These are phyloP conservation scores for Balaeniceps rex DNA, from an alignment of 2,113 vertebrate genomes.

Conservation along the genomic window DNA sequence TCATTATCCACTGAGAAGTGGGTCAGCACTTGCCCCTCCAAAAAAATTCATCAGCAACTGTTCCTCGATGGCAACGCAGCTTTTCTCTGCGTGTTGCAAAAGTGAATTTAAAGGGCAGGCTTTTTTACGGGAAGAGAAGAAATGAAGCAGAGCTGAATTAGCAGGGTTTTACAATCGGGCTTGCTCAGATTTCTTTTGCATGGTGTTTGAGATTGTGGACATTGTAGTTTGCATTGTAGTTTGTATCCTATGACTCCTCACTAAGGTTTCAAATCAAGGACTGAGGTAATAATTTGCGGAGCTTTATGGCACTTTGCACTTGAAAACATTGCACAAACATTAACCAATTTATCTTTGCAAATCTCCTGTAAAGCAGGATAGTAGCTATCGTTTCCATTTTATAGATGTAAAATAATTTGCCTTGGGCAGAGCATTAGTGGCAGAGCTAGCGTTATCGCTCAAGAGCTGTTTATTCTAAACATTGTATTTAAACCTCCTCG, in stretches of 20 bases:
- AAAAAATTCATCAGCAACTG: not conserved
- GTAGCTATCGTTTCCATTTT: constrained; percentile 24
- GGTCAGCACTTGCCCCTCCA: not conserved
- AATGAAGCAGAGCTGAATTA: not conserved
- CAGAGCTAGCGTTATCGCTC: not conserved
- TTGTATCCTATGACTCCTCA: not conserved
- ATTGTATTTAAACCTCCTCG: not conserved
- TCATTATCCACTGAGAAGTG: not conserved
- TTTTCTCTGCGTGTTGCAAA: not conserved
- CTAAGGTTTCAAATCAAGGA: not conserved
- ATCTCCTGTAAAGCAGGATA: constrained; percentile 30
- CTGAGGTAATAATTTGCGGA: not conserved
- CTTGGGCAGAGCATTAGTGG: not conserved
- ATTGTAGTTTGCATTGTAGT: not conserved
- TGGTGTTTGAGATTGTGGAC: not conserved
- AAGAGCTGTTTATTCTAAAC: not conserved
- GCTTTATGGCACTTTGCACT: constrained; percentile 2
- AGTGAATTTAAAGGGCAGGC: not conserved
- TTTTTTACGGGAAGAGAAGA: not conserved
- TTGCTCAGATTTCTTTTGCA: not conserved
- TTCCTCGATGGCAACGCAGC: not conserved
- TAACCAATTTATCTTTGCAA: constrained; percentile 3
- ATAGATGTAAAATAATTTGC: constrained; percentile 36
- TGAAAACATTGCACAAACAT: constrained; percentile 11
- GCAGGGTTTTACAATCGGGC: fast-evolving